A percentile compares a stretch with the other conserved stretches of the same genome.
Evolutionary conservation across 2,797 vertebrate species (phyloP).

Genomic region (Acanthiza pusilla): DNA sequence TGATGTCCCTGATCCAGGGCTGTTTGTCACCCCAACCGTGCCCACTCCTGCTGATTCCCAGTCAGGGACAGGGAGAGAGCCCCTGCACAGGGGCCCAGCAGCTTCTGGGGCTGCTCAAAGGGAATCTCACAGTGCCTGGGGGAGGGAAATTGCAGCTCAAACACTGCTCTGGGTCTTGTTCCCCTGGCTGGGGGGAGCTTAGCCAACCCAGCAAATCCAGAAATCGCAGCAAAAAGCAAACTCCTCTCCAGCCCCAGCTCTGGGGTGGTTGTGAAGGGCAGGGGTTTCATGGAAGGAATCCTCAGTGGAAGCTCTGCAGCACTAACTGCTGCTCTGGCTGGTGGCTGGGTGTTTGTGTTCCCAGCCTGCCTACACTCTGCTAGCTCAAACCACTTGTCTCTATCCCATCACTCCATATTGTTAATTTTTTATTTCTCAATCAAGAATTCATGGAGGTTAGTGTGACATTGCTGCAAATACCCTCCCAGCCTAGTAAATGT

Average conservation of each 20-base stretch:
- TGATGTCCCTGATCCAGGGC: background rate
- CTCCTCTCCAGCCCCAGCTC: background rate
- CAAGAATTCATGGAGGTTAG: conserved; percentile 49
- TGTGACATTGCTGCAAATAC: conserved; percentile 27
- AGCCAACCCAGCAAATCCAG: background rate
- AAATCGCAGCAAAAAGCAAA: background rate
- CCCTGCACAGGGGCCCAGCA: background rate
- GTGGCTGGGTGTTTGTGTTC: background rate
- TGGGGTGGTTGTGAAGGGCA: background rate
- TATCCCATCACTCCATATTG: conserved; percentile 12
- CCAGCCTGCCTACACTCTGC: background rate
- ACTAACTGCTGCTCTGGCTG: background rate
- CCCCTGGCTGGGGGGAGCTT: background rate
- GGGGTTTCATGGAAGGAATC: background rate
- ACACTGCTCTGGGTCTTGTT: background rate
- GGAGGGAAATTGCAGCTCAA: background rate
- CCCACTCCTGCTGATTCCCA: background rate
- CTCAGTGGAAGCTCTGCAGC: background rate
- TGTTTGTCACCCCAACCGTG: background rate
- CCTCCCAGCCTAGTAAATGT: background rate
- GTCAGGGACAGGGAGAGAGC: background rate
- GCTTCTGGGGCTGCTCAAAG: background rate
- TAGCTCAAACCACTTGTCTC: background rate
- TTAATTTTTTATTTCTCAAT: conserved; percentile 61
- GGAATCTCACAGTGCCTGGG: background rate